phyloP scores from a whole-genome alignment of 2,113 vertebrate species.

The Larimichthys crocea region DNA sequence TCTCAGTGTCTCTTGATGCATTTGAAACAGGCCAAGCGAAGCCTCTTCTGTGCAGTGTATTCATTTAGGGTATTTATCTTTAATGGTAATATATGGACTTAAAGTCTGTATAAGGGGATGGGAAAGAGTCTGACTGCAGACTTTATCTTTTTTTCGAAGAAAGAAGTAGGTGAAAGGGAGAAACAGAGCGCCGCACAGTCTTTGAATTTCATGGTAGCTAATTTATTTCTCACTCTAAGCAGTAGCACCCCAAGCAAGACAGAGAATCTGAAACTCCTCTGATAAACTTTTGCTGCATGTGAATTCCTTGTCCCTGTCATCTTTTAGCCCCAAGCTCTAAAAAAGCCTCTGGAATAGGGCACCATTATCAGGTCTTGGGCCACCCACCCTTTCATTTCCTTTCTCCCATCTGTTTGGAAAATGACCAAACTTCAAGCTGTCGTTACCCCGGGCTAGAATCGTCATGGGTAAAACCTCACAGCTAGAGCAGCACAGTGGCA shows the following conservation, averaged over 20 bases:
- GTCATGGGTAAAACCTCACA: conserved; percentile 45
- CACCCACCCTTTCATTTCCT: conserved; percentile 47
- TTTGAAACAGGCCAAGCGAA: conserved; percentile 38
- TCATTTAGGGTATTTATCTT: conserved; percentile 55
- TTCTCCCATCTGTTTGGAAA: conserved; percentile 41
- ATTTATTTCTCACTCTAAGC: conserved; percentile 59
- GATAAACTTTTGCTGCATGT: conserved; percentile 55
- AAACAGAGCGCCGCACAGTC: conserved; percentile 8
- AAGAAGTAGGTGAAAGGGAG: conserved; percentile 27
- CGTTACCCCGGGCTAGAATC: conserved; percentile 37
- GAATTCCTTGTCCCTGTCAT: conserved; percentile 38
- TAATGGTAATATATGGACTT: conserved; percentile 56
- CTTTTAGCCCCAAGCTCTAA: conserved; percentile 11
- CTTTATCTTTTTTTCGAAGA: neutral
- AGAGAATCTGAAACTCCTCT: conserved; percentile 48
- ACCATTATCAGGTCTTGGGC: conserved; percentile 50
- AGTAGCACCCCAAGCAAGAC: conserved; percentile 32
- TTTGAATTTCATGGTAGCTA: conserved; percentile 36
- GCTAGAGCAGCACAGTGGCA: conserved; percentile 32
- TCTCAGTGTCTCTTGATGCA: conserved; percentile 31
- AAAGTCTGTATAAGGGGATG: conserved; percentile 26
- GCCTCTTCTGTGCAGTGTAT: conserved; percentile 30
- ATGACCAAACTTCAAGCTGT: conserved; percentile 54
- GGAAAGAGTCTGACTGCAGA: conserved; percentile 1
- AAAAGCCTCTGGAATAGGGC: conserved; percentile 21